These are phyloP conservation scores for Morpho deidamia DNA, from an alignment of 2,888 invertebrate species.

Conservation along the genomic window DNA sequence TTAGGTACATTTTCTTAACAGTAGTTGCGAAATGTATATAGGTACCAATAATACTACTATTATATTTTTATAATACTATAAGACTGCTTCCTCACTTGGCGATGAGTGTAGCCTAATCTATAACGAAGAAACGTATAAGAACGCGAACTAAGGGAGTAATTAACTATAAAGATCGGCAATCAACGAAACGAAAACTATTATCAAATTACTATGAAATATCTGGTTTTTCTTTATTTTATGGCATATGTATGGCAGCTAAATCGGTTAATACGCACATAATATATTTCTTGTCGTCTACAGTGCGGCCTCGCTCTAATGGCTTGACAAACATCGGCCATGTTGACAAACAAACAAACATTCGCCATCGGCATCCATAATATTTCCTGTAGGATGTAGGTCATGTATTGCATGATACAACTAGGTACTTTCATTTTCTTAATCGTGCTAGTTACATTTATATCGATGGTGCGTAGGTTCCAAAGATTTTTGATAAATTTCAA, in stretches of 20 bases:
- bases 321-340: slow-evolving; percentile 53
- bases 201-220: background rate
- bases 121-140: no score
- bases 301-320: slow-evolving; percentile 58
- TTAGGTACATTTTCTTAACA: no score
- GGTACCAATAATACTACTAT: no score
- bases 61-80: no score
- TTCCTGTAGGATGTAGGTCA: slow-evolving; percentile 38
- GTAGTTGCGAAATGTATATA: no score
- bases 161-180: no score
- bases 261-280: slow-evolving; percentile 25
- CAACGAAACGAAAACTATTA: no score
- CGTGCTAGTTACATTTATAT: background rate
- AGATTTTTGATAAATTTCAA: no score
- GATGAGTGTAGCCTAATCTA: no score
- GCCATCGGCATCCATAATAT: slow-evolving; percentile 34
- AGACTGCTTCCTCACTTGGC: no score
- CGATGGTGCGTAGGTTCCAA: no score
- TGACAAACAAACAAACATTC: slow-evolving; percentile 50
- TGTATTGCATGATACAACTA: slow-evolving; percentile 8
- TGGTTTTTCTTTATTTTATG: background rate
- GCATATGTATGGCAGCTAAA: slow-evolving; percentile 9
- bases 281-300: slow-evolving; percentile 29
- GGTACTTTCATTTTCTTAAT: background rate
- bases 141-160: no score